Base-by-base conservation (phyloP, 2,888 invertebrate species). In the Hetaerina titia region DNA sequence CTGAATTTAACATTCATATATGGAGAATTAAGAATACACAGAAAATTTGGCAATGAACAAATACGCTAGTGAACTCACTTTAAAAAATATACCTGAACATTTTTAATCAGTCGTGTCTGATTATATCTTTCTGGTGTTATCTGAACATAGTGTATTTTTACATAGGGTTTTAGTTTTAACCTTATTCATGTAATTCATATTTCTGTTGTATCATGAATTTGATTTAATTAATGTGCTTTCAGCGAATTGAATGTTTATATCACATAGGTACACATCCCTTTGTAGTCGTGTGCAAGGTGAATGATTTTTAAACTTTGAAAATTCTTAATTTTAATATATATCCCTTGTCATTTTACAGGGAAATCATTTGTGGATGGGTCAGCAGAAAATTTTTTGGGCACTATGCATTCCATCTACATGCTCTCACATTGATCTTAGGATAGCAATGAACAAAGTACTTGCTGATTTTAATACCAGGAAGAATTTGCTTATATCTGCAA, bases 371-470 rank as follows among this genome's bases (percentile, higher is more conserved):
- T 81, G 81, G 81, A 81, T 15, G 6, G 81, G 25, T 31, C 11
- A 11, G 13, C 19, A 81, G 31, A 31, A 81, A 81, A 31, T 81
- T 15, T 81, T 31, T 31, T 81, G 81, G 81, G 81, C 31, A 25
- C 25, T 22, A 81, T 81, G 81, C 81, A 81, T 81, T 81, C 81
- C 81, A 25, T 81, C 81, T 2, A 81, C 81, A 31, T 81, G 81
- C 81, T 81, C 31, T 31, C 9, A 81, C 31, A 22, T 31, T 11
- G 81, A 81, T 22, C 81, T 81, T 31, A 31, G 31, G 81, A 15
- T 31, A 81, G 81, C 81, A 11, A 22, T 81, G 81, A 81, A 81
- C 81, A 69, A 69, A n/a, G 69, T 69, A 7, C 8, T 69, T 22
- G 81, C 74, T 74, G 74, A 74, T 9, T 9, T 25, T 4, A 13